Evolutionary conservation across 2,113 vertebrate genomes (phyloP), one percentile per base, ranked within the genome.

Genomic region (Cercocebus atys): DNA sequence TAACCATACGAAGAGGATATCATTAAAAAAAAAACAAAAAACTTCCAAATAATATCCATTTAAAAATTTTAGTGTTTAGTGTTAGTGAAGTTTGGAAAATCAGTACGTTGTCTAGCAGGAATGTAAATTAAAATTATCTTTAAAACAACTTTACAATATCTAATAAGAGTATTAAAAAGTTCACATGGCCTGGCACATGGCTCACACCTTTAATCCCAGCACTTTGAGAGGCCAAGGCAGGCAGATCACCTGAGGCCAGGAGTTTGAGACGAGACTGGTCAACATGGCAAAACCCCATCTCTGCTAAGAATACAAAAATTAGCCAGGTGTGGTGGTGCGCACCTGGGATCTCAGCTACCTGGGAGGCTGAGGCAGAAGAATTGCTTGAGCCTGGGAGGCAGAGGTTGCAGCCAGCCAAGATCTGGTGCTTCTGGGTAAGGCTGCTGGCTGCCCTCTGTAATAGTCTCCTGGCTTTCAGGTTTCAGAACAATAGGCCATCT

Each of bases 101-200:
- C 66, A 94, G 75, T 79, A 72, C 3, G 50, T 43, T 82, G 27
- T 83, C 35, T 84, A 13, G 47, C 22, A 93, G 68, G 38, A 94
- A 93, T 73, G 2, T 76, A 81, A 97, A 92, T 52, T 55, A 59
- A 55, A 64, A 68, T 25, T 40, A 30, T 78, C 66, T 79, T 81
- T 94, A 85, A 92, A 94, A 90, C n/a, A 94, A 47, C 88, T 93
- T 91, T 93, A 4, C 30, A 59, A 13, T 87, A 59, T 61, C 40
- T 79, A 30, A 35, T 8, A 13, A 89, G 78, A 92, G 17, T 50
- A 86, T 80, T 88, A 40, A 78, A 95, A 85, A 47, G 50, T 85
- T 64, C 32, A 64, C 22, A 20, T 35, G 32, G 32, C 66, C 32
- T 35, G 66, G 32, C 1, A 7, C 14, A 32, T 68, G 32, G 16